These are phyloP conservation scores for Drosophila paulistorum DNA, from an alignment of 1,140 invertebrate species.

Conservation along the genomic window DNA sequence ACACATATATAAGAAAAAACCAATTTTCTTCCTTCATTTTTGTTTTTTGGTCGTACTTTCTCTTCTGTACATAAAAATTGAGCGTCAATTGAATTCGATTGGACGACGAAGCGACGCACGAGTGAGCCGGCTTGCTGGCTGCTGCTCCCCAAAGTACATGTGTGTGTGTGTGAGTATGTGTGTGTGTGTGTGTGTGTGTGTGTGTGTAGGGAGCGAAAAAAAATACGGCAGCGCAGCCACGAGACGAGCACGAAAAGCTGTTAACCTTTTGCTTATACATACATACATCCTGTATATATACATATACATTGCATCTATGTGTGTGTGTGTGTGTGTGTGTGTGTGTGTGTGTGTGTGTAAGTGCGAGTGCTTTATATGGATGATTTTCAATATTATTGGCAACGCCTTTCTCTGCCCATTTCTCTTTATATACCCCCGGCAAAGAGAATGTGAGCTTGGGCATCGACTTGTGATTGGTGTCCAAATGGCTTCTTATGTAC, in stretches of 20 bases:
- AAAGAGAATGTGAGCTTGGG: neutral
- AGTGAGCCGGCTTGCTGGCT: conserved; percentile 33
- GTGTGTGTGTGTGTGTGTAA: neutral
- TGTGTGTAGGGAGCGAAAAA: conserved; percentile 62
- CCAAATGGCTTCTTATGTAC: conserved; percentile 4
- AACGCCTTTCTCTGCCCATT: conserved; percentile 54
- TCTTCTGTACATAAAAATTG: conserved; percentile 74
- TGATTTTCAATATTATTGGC: conserved; percentile 67
- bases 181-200: conserved; percentile 35
- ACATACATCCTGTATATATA: conserved; percentile 19
- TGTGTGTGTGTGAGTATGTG: conserved; percentile 21
- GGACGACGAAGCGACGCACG: conserved; percentile 69
- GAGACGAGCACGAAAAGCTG: conserved; percentile 58
- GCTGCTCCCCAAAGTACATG: neutral
- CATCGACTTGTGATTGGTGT: conserved; percentile 56
- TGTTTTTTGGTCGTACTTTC: conserved; percentile 19
- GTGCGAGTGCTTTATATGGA: conserved; percentile 48
- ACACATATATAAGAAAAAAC: conserved; percentile 15
- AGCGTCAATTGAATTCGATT: conserved; percentile 83
- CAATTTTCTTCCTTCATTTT: conserved; percentile 7
- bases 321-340: conserved; percentile 1
- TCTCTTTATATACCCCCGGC: neutral
- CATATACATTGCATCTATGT: conserved; percentile 12
- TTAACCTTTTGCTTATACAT: conserved; percentile 73
- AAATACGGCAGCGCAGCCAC: conserved; percentile 46